These are phyloP conservation scores for Pantherophis guttatus DNA, from an alignment of 2,113 vertebrate species.

Conservation along the genomic window DNA sequence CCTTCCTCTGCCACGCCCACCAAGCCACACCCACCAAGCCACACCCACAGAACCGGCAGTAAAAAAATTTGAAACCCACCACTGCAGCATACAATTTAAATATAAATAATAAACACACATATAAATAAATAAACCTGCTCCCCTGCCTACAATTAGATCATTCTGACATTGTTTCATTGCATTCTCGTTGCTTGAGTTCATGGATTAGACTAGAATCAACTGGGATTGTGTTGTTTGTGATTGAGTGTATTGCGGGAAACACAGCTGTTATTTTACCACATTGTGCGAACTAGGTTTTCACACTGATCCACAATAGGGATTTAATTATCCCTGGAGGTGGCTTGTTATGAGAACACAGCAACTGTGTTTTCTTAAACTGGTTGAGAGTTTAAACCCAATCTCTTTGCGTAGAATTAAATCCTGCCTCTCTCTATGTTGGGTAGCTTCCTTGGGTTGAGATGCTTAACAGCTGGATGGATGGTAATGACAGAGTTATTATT, in stretches of 20 bases:
- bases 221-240: not conserved
- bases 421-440: not conserved
- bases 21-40: too few species aligned
- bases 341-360: not conserved
- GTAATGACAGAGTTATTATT: not conserved
- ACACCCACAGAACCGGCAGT: too few species aligned
- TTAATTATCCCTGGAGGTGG: not conserved
- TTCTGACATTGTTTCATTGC: not conserved
- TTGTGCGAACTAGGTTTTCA: not conserved
- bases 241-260: not conserved
- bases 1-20: too few species aligned
- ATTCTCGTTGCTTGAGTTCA: not conserved
- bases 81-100: too few species aligned
- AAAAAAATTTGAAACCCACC: too few species aligned
- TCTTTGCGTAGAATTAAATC: too few species aligned
- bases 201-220: not conserved
- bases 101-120: too few species aligned
- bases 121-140: not conserved
- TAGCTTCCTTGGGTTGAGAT: not conserved
- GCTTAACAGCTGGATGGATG: not conserved
- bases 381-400: not conserved
- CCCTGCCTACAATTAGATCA: not conserved
- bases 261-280: not conserved
- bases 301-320: not conserved
- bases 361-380: not conserved